phyloP scores from a whole-genome alignment of 1,140 invertebrate genomes.

The Eciton burchellii region DNA sequence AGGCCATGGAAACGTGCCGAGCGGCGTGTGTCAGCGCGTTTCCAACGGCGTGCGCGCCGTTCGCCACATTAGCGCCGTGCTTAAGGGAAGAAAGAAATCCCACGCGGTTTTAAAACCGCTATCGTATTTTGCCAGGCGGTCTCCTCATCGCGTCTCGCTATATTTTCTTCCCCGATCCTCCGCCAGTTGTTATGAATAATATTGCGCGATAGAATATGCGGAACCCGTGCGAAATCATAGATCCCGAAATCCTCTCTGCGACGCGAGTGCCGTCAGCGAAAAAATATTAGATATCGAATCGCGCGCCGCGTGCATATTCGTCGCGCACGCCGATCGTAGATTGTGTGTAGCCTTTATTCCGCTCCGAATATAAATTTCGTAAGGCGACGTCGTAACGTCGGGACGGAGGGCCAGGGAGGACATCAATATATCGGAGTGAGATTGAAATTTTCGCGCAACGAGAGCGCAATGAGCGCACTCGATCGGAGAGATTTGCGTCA shows the following conservation, averaged over 20 bases:
- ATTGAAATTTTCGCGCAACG: not conserved
- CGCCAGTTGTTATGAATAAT: constrained; percentile 42
- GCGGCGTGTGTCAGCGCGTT: not conserved
- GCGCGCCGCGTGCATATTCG: constrained; percentile 35
- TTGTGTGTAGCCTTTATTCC: constrained; percentile 26
- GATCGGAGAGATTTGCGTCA: not conserved
- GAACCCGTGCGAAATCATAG: constrained; percentile 35
- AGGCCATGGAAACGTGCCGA: not conserved
- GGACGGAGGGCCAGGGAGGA: too few relatives aligned
- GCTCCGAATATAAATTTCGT: constrained; percentile 50
- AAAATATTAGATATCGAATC: constrained; percentile 54
- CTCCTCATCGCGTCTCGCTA: constrained; percentile 10
- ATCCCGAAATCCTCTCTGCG: constrained; percentile 18
- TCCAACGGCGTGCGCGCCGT: not conserved
- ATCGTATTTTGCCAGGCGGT: constrained; percentile 47
- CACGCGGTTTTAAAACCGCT: constrained; percentile 29
- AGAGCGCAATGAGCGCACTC: too few relatives aligned
- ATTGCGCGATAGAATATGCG: constrained; percentile 31
- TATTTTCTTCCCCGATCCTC: not conserved
- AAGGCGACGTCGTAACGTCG: too few relatives aligned
- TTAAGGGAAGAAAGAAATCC: constrained; percentile 31
- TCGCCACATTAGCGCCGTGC: constrained; percentile 17
- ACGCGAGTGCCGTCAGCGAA: constrained; percentile 31
- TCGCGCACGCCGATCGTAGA: constrained; percentile 34
- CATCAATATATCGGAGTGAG: constrained; percentile 12